Evolutionary conservation across 2,797 vertebrate genomes (phyloP), one percentile per base, ranked within the genome.

Genomic region (Periparus ater): DNA sequence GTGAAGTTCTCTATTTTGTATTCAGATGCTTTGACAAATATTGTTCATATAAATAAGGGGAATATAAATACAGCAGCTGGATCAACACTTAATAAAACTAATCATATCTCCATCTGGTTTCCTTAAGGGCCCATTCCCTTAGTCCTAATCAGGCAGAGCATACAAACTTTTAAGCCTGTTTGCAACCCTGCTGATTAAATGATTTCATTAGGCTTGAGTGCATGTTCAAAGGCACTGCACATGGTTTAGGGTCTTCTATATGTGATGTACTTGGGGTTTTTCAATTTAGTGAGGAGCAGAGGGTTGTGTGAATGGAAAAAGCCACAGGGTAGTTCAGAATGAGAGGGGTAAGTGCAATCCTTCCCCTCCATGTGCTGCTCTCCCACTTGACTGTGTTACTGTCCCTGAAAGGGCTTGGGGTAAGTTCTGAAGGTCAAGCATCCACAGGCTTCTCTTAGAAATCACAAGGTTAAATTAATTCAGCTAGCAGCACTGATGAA

Each of bases 81-180:
- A 93, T 95, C 96, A 93, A 82, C 95, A 94, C 83, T 94, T 91
- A 95, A 97, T 97, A 96, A 93, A 96, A 94, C 93, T 93, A 96
- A 95, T 96, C 88, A 95, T 88, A 83, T 77, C 95, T 95, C 88
- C 80, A 91, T 94, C 85, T 96, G 88, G 83, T 79, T 95, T 91
- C 84, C 94, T 95, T 62, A 72, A 91, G 90, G 95, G 83, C 88
- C 96, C 77, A 72, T 95, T 95, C 71, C 77, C 90, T 79, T 91
- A 91, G 88, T 88, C 89, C 85, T 95, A 93, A 96, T 97, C 96
- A 95, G 86, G 85, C 71, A 91, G 30, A 91, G 90, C 95, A 72
- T 27, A 53, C 88, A 88, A 94, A 96, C 93, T 96, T 95, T 61
- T 86, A 81, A 96, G 78, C 72, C 94, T 96, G 81, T 89, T 94